Base-by-base conservation (phyloP, 2,888 invertebrate genomes). In the Oxycera nigricornis region DNA sequence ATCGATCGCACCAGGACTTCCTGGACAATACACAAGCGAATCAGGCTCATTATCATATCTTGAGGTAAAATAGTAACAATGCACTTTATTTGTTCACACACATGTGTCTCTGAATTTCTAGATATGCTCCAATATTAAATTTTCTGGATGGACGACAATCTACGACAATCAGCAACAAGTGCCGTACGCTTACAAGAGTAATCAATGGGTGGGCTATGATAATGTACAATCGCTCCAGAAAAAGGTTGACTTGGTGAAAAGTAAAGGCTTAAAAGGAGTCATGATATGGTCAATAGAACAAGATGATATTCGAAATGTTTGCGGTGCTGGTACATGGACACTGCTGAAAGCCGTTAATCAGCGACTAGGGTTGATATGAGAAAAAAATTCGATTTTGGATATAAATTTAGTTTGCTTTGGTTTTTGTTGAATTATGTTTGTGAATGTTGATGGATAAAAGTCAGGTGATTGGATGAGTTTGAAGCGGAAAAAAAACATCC, bases 261-360 rank as follows among this genome's bases (percentile, higher is more conserved):
- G 82, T 74, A 59, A 80, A 78, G 77, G 85, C 77, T 79, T 90
- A 2, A 89, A 86, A 30, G 90, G 89, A 72, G 86, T 85, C 1
- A 89, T 90, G 89, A 79, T 89, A 2, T 90, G 90, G 90, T 88
- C 89, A 26, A 81, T 90, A 11, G 90, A 90, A 79, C 88, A 88
- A 0, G 90, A 90, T 73, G 90, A 90, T 79, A 88, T 88, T 79
- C 81, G 76, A 14, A 89, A 88, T 17, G 77, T 78, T 2, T 89
- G 88, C 76, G 80, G 80, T 76, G 87, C 87, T 17, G 81, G 79
- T 3, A 82, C 83, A 74, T 88, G 85, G 80, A 87, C 88, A 4
- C 81, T 90, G 1, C 78, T 89, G 55, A 85, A 78, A 26, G 80
- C 86, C 0, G 83, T 89, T 67, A 85, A 86, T 55, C 31, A 30